These are phyloP conservation scores for Dolichopus griseipennis DNA, from an alignment of 2,888 invertebrate genomes.

Conservation along the genomic window DNA sequence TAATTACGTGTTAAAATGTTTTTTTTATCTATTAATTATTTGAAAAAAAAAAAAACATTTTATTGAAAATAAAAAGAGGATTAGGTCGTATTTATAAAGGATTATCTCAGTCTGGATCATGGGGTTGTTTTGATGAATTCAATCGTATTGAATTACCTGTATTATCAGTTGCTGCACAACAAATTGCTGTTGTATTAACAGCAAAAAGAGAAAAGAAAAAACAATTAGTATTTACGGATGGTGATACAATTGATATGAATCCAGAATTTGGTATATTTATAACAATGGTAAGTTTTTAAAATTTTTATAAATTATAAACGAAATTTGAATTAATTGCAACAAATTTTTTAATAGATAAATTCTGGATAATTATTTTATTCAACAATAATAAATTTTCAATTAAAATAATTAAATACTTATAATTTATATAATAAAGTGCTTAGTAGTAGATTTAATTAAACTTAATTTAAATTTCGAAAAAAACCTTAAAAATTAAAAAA, in stretches of 20 bases:
- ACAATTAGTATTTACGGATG: slow-evolving; percentile 86
- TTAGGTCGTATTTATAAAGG: slow-evolving; percentile 93
- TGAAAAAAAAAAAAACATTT: slow-evolving; percentile 14
- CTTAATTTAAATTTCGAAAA: too few species aligned
- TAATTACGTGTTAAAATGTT: too few species aligned
- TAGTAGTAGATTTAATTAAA: too few species aligned
- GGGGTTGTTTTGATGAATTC: slow-evolving; percentile 98
- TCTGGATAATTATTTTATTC: too few species aligned
- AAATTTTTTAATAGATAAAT: too few species aligned
- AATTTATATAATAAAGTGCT: too few species aligned
- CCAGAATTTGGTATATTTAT: slow-evolving; percentile 95
- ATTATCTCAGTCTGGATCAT: slow-evolving; percentile 88
- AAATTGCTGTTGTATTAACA: slow-evolving; percentile 84
- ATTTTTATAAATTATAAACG: too few species aligned
- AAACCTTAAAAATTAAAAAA: too few species aligned
- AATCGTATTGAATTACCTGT: slow-evolving; percentile 92
- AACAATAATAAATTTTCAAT: too few species aligned
- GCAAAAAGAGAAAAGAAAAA: slow-evolving; percentile 92
- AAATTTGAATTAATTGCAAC: too few species aligned
- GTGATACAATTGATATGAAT: slow-evolving; percentile 85
- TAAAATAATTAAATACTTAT: too few species aligned
- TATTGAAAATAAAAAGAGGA: slow-evolving; percentile 51
- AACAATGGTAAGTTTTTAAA: slow-evolving; percentile 72
- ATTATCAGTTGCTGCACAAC: slow-evolving; percentile 90
- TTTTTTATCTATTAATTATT: too few species aligned